phyloP scores from a whole-genome alignment of 2,797 vertebrate genomes.

The Scyliorhinus canicula region DNA sequence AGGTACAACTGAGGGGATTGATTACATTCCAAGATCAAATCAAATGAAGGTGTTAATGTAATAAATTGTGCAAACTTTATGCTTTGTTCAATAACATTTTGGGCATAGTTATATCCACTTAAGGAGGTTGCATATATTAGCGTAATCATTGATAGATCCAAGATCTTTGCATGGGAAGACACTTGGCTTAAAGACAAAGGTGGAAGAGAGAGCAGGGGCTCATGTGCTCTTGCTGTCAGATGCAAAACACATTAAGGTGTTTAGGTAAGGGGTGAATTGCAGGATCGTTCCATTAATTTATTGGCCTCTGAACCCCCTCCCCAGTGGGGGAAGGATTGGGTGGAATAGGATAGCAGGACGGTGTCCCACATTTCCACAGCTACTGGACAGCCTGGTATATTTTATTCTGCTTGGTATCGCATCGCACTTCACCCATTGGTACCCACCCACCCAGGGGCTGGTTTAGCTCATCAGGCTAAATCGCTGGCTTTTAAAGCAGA shows the following conservation, averaged over 20 bases:
- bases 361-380: not conserved
- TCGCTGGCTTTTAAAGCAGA: too few species aligned
- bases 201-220: too few species aligned
- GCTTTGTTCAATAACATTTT: not conserved
- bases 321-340: not conserved
- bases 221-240: too few species aligned
- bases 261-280: not conserved
- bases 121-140: not conserved
- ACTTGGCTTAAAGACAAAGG: not conserved
- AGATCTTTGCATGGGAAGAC: not conserved
- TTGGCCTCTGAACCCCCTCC: not conserved
- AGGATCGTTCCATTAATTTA: not conserved
- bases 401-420: not conserved
- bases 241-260: too few species aligned
- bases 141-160: not conserved
- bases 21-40: not conserved
- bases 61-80: not conserved
- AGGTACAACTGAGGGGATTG: not conserved
- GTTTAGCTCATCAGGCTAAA: too few species aligned
- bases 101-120: not conserved
- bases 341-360: not conserved
- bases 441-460: too few species aligned
- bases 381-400: not conserved
- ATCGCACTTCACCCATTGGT: not conserved
- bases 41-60: not conserved